Conservation (phyloP, 2,888 invertebrate species). For the Drosophila hamatofila region DNA sequence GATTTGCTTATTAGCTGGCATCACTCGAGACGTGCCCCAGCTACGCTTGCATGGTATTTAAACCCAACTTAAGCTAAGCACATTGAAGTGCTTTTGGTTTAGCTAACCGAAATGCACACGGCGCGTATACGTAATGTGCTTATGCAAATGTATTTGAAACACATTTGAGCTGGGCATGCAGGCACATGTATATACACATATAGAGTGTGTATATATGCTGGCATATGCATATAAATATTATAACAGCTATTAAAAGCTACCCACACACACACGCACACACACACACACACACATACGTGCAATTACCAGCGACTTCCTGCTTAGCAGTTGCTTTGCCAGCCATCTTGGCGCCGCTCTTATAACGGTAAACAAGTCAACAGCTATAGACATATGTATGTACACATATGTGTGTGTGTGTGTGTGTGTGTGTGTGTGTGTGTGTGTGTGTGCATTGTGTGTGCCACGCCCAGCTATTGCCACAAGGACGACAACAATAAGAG, state of each 20-base stretch:
- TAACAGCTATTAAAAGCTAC: conserved; percentile 1
- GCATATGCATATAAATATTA: conserved; percentile 12
- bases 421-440: not conserved
- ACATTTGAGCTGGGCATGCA: not conserved
- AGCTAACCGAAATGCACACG: not conserved
- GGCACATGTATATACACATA: not conserved
- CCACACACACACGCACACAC: not conserved
- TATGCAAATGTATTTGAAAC: not conserved
- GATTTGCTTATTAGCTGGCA: not conserved
- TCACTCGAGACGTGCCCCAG: not conserved
- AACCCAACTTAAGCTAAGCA: not conserved
- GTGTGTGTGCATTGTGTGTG: conserved; percentile 12
- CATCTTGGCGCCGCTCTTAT: conserved; percentile 33
- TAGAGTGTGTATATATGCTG: not conserved
- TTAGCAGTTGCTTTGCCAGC: conserved; percentile 36
- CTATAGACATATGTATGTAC: not conserved
- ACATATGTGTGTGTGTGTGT: not conserved
- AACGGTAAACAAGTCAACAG: conserved; percentile 45
- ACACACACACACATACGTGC: not conserved
- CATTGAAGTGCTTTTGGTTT: not conserved
- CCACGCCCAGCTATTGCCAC: conserved; percentile 20
- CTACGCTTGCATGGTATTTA: not conserved
- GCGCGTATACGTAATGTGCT: conserved; percentile 6
- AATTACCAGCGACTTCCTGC: conserved; percentile 39
- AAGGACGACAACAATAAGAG: conserved; percentile 39